phyloP scores from a whole-genome alignment of 2,888 invertebrate genomes.

The Lathronympha strigana region DNA sequence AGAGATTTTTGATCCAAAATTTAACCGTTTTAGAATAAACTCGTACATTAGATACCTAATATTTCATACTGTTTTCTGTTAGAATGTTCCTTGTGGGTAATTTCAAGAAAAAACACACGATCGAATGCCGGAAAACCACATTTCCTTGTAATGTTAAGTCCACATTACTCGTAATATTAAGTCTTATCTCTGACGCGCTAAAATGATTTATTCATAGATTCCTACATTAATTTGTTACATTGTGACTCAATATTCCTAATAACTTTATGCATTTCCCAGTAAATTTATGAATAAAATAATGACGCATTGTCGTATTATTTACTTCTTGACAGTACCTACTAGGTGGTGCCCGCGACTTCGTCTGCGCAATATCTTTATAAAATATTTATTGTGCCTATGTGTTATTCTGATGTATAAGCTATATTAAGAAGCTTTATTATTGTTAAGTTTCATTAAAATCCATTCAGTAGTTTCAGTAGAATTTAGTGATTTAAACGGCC shows the following conservation, averaged over 20 bases:
- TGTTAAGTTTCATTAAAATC: too few species aligned
- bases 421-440: too few species aligned
- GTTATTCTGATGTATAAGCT: too few species aligned
- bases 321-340: too few species aligned
- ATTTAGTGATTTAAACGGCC: too few species aligned
- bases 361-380: too few species aligned
- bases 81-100: background rate
- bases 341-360: too few species aligned
- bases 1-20: too few species aligned
- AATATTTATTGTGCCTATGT: too few species aligned
- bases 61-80: conserved; percentile 9
- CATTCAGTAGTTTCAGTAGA: too few species aligned
- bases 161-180: background rate
- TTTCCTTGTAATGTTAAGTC: background rate
- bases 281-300: background rate
- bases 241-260: background rate
- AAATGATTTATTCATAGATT: background rate
- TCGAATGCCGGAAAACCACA: conserved; percentile 14
- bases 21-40: too few species aligned
- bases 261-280: background rate
- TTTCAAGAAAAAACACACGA: background rate
- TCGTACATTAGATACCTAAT: background rate
- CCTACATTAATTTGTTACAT: background rate
- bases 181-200: background rate
- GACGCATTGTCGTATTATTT: background rate